Conservation (phyloP, 2,113 vertebrate species). For the Eupsittula cactorum region DNA sequence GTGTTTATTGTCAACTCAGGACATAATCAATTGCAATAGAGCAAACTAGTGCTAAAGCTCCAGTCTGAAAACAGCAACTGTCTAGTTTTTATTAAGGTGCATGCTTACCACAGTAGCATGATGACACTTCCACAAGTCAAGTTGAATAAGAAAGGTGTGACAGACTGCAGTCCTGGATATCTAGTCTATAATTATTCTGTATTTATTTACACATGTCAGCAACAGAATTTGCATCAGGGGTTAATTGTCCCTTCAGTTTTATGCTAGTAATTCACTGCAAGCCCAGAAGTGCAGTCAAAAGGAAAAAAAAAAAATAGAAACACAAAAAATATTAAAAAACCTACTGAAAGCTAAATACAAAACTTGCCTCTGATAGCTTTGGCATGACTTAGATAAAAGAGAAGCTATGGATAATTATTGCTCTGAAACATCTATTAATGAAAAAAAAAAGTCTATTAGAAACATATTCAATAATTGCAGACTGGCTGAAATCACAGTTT, state of each 20-base stretch:
- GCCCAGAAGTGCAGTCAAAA: background rate
- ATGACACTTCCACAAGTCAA: background rate
- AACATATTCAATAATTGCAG: background rate
- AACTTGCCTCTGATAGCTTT: background rate
- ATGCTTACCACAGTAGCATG: background rate
- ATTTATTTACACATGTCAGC: constrained; percentile 20
- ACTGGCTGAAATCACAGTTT: background rate
- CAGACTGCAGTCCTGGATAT: background rate
- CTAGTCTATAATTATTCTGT: background rate
- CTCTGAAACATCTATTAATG: background rate
- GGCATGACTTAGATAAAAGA: background rate
- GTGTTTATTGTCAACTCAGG: background rate
- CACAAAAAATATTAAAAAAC: background rate
- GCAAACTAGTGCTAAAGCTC: background rate
- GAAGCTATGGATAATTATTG: background rate
- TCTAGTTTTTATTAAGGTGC: background rate
- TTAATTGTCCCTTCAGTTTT: constrained; percentile 17
- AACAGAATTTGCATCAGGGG: background rate
- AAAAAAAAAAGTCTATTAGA: background rate
- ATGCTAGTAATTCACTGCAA: background rate
- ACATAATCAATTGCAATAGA: background rate
- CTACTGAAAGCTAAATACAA: background rate
- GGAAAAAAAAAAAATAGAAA: background rate
- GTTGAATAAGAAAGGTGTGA: background rate
- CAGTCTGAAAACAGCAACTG: background rate